Conservation (phyloP, 2,888 invertebrate genomes). For the Drosophila anomalata region DNA sequence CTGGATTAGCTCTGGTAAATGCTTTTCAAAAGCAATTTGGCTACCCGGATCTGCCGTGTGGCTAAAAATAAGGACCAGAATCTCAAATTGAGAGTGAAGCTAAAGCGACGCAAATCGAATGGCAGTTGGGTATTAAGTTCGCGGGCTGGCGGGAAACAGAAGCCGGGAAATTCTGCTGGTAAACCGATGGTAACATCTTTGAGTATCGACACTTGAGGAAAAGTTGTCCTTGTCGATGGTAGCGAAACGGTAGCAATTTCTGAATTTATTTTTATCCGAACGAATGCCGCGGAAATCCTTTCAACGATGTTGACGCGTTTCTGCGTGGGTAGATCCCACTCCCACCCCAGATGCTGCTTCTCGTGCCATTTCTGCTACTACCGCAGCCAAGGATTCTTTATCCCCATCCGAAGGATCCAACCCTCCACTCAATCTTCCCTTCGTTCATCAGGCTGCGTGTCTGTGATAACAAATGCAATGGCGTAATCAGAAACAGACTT, state of each 20-base stretch:
- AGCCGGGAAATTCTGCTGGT: neutral
- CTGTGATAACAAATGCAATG: conserved; percentile 69
- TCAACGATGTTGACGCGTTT: conserved; percentile 34
- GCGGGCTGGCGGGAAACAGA: conserved; percentile 1
- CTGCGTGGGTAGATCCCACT: conserved; percentile 23
- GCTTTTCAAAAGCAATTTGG: conserved; percentile 40
- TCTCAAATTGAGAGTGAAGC: conserved; percentile 59
- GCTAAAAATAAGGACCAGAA: conserved; percentile 57
- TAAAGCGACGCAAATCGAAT: conserved; percentile 77
- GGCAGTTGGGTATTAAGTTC: conserved; percentile 54
- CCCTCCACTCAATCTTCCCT: conserved; percentile 6
- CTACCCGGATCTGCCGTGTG: conserved; percentile 1
- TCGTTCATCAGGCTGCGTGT: conserved; percentile 27
- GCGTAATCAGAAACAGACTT: conserved; percentile 65
- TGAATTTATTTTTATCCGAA: conserved; percentile 78
- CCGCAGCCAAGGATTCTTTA: conserved; percentile 23
- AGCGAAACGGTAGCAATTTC: conserved; percentile 75
- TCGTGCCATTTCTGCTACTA: neutral
- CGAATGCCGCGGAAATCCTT: conserved; percentile 78
- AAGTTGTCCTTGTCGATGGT: conserved; percentile 61
- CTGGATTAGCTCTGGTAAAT: conserved; percentile 41
- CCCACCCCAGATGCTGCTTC: neutral
- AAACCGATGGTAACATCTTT: conserved; percentile 33
- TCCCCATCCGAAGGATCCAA: conserved; percentile 9
- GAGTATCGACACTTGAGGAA: conserved; percentile 64